These are phyloP conservation scores for Drosophila paucipuncta DNA, from an alignment of 2,888 invertebrate genomes.

Conservation along the genomic window DNA sequence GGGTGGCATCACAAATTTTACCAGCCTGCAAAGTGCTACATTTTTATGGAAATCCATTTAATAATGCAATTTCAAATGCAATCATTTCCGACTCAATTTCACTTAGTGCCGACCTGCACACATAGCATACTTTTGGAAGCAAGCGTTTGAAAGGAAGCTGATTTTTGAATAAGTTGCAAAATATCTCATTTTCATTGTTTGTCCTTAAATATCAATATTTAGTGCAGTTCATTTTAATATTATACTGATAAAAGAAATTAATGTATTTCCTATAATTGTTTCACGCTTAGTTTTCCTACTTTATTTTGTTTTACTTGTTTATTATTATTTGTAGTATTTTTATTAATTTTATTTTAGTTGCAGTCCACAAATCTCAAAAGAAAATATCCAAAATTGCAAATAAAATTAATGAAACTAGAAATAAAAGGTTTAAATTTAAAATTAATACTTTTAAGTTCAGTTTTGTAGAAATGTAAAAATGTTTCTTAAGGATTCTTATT, in stretches of 20 bases:
- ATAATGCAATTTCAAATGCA: not conserved
- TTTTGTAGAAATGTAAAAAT: not conserved
- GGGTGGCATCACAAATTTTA: slow-evolving; percentile 47
- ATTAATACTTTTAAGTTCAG: not conserved
- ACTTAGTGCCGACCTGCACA: not conserved
- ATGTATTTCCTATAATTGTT: not conserved
- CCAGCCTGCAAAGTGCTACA: not conserved
- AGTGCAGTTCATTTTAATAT: too few relatives aligned
- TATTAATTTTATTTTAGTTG: not conserved
- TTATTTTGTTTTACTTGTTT: not conserved
- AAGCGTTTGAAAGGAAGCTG: not conserved
- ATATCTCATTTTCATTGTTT: not conserved
- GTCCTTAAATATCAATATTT: not conserved
- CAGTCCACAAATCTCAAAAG: not conserved
- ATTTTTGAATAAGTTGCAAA: not conserved
- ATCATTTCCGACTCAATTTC: not conserved
- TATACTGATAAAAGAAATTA: too few relatives aligned
- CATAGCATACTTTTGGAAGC: slow-evolving; percentile 14
- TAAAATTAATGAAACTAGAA: not conserved
- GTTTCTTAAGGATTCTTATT: fast-evolving
- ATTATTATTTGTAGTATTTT: not conserved
- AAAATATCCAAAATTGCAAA: not conserved
- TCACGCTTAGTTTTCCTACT: not conserved
- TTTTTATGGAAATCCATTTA: not conserved
- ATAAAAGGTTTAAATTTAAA: not conserved